Percentiles rank a stretch among this genome's conserved stretches.
phyloP scores from a whole-genome alignment of 2,888 invertebrate species.

The Phasia obesa region DNA sequence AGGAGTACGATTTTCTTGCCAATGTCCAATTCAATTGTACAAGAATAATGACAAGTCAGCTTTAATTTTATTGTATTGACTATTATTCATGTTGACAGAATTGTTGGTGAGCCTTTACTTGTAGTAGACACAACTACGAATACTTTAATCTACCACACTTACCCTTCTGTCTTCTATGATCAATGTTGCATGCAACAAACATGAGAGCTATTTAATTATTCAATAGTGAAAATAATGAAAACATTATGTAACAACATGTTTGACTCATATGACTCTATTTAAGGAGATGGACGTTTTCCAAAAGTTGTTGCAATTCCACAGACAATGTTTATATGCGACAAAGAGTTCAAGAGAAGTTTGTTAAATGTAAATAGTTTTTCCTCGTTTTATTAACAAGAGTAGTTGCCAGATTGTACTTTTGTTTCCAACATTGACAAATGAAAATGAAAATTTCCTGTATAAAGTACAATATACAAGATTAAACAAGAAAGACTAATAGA shows the following conservation, averaged over 20 bases:
- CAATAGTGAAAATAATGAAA: conserved; percentile 14
- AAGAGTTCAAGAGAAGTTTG: conserved; percentile 23
- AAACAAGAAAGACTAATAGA: too few relatives aligned
- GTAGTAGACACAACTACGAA: conserved; percentile 11
- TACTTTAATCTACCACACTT: not conserved
- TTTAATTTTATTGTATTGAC: conserved; percentile 57
- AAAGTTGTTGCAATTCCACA: conserved; percentile 9
- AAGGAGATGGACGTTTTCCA: conserved; percentile 54
- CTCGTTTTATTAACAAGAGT: not conserved
- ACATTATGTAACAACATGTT: conserved; percentile 48
- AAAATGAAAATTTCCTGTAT: too few relatives aligned
- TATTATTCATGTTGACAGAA: conserved; percentile 60
- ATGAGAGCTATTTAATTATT: conserved; percentile 15
- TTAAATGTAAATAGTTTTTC: conserved; percentile 33
- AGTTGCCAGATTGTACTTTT: too few relatives aligned
- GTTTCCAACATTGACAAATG: too few relatives aligned
- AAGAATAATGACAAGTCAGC: conserved; percentile 46
- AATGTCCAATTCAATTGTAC: conserved; percentile 12
- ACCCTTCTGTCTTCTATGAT: not conserved
- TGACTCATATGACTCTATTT: conserved; percentile 54
- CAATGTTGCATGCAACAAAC: conserved; percentile 46
- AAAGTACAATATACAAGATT: too few relatives aligned
- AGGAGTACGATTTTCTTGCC: not conserved
- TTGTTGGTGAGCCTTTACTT: conserved; percentile 43
- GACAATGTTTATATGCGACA: not conserved